Evolutionary conservation across 2,888 invertebrate species (phyloP), one percentile per base, ranked within the genome.

Genomic region (Clivina fossor): DNA sequence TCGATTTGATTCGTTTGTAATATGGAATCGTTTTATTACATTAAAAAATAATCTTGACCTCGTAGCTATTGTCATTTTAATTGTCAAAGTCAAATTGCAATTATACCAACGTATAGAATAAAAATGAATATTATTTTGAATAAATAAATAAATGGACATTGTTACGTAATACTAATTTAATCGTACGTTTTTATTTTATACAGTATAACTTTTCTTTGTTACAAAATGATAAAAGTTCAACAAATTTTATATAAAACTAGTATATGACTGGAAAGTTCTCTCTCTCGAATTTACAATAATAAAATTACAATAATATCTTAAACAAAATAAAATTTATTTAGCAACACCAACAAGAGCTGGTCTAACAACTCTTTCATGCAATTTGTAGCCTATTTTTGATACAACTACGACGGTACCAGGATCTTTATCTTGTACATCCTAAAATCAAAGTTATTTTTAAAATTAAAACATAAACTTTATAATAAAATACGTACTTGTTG

Each of bases 311-410:
- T n/a, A n/a, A n/a, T n/a, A n/a, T n/a, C n/a, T n/a, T n/a, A n/a
- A n/a, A 32, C n/a, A 46, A 28, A 11, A 55, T 51, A 50, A 58
- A n/a, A 58, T 56, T 66, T 76, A 80, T 75, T 93, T 93, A 33
- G 93, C 87, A 13, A 99, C 97, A 13, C 98, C 99, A 19, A 99
- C 99, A 32, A 96, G 77, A 2, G 99, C 98, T 30, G 99, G 96
- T 63, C 99, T 80, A 65, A 99, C 86, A 64, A 95, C 93, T 63
- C 99, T 80, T 69, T 93, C 92, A 67, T 93, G 90, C 50, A 99
- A 78, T 72, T 91, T 93, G 75, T 96, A 99, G 4, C 99, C 99
- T 40, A 93, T 82, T 78, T 99, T 98, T 55, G 93, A 91, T 1
- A 98, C 95, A 1, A 90, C 86, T 2, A 94, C 89, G 7, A 99